Evolutionary conservation across 2,888 invertebrate species (phyloP), one percentile per base, ranked within the genome.

Genomic region (Taenaris catops): DNA sequence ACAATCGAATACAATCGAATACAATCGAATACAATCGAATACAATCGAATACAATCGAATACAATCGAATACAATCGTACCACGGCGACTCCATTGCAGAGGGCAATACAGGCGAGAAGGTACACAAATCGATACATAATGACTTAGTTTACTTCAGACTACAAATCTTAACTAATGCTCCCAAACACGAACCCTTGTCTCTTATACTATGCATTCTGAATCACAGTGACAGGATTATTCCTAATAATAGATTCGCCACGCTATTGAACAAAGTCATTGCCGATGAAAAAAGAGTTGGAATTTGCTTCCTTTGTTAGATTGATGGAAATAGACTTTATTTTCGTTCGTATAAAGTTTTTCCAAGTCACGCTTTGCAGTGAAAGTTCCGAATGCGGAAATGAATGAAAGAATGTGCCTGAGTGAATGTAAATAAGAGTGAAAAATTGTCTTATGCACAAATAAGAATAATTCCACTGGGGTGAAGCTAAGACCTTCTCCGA

Each of bases 201-300:
- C 71, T 79, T 80, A 81, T 81, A 80, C 59, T 54, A 48, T 42
- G 41, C 55, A 57, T 31, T 53, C 45, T 64, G 64, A 67, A 58
- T 68, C 63, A 67, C 37, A 67, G 71, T 68, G 73, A 79, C 73
- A 63, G 71, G 68, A 62, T 39, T 36, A 44, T 53, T 52, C 46
- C 55, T 59, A 63, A 65, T 59, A 72, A 73, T 67, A 63, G 58
- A 68, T 67, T 72, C 43, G 66, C 53, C 50, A 67, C 63, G 67
- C 58, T 62, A 61, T 68, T 72, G 66, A 69, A 52, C 58, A 54
- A 41, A 49, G 58, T 61, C 58, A 68, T 60, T 66, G 8, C 20
- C 5, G 18, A 17, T 12, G 8, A 62, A 69, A 67, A 73, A 72
- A 56, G 18, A n/a, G 19, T 46, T 44, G 53, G 54, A 67, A 63